Evolutionary conservation across 2,113 vertebrate species (phyloP), one percentile per base, ranked within the genome.

Genomic region (Coreoperca whiteheadi): DNA sequence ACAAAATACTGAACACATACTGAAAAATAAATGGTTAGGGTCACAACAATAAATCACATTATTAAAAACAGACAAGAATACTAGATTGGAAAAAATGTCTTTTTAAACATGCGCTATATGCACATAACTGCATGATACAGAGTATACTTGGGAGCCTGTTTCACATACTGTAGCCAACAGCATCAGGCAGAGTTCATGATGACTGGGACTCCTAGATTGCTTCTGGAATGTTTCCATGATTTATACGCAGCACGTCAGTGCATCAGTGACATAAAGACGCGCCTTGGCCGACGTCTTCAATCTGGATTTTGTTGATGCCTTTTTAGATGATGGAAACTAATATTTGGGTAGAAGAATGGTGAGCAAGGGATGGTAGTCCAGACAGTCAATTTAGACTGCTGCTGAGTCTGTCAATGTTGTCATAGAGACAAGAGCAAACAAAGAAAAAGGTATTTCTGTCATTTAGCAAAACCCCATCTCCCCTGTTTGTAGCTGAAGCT

Each of bases 341-440:
- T 68, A 85, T 83, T 4, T 74, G 18, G 30, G 21, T 23, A 21
- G 54, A 57, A 8, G 34, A 77, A 41, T 14, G 18, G 41, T 12
- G 18, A 51, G 64, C n/a, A 64, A 74, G 53, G 8, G 60, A 72
- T 6, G 32, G 25, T n/a, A 76, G 37, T 63, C 34, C 39, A 77
- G 20, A 66, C 60, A 32, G 66, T 82, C 70, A 34, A 25, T 78
- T 74, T 61, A 54, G 50, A 87, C 64, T 85, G 83, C 84, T 79
- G 70, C 83, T 16, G 68, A 43, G 84, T 75, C 89, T 91, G 90
- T 91, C 59, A 68, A 11, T 3, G 87, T 93, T 88, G 77, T 90
- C 89, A 86, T 87, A 80, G 92, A 76, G 82, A 93, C 78, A 7
- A 54, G 63, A 37, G 87, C 89, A 93, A 92, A 93, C 88, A 93